Conservation (phyloP, 2,113 vertebrate genomes). For the Rhinogobius similis region DNA sequence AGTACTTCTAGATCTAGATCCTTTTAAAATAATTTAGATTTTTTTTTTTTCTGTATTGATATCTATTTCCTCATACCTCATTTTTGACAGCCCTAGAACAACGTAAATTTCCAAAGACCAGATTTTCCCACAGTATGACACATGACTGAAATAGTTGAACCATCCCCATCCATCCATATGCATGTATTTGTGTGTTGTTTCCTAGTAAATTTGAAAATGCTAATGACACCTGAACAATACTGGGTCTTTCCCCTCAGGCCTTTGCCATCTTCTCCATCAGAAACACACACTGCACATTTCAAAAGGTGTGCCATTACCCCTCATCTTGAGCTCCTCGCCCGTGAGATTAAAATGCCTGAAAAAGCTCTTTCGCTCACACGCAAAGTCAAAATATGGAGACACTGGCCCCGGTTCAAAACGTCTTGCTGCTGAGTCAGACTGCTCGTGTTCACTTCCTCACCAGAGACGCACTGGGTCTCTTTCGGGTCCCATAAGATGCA, state of each 20-base stretch:
- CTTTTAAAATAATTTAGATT: too few species aligned
- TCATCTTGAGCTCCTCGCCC: conserved; percentile 52
- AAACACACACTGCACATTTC: background rate
- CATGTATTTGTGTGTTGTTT: background rate
- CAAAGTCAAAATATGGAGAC: conserved; percentile 8
- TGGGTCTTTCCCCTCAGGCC: conserved; percentile 16
- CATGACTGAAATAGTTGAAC: background rate
- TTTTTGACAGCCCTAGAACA: too few species aligned
- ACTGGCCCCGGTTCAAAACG: conserved; percentile 17
- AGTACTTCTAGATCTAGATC: too few species aligned
- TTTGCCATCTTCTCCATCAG: background rate
- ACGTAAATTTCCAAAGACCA: too few species aligned
- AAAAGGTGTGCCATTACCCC: background rate
- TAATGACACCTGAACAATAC: background rate
- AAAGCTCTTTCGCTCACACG: conserved; percentile 15
- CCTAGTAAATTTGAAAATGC: conserved; percentile 4
- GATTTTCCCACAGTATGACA: too few species aligned
- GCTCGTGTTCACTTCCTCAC: conserved; percentile 25
- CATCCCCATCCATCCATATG: background rate
- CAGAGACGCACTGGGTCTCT: conserved; percentile 24
- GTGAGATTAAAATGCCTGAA: conserved; percentile 43
- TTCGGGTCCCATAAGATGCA: conserved; percentile 27
- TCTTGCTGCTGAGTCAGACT: conserved; percentile 23
- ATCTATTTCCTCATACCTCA: too few species aligned
- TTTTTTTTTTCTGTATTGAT: too few species aligned